A percentile compares a stretch with the other conserved stretches of the same genome.
phyloP scores from a whole-genome alignment of 92 coral and sea anemone species.

The Palythoa grandiflora region DNA sequence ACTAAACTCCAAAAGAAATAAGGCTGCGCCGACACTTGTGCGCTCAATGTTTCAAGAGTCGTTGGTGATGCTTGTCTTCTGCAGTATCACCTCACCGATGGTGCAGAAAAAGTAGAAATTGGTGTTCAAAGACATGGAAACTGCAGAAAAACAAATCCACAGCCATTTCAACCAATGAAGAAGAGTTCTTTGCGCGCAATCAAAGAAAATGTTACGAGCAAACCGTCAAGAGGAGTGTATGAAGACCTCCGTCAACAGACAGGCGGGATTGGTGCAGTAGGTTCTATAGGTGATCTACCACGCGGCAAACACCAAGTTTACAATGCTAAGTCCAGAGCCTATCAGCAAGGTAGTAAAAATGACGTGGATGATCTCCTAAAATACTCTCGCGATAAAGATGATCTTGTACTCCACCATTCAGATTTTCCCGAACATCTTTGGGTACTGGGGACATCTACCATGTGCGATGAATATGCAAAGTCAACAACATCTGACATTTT shows the following conservation, averaged over 20 bases:
- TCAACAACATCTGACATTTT: not conserved
- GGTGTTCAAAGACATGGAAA: slow-evolving; percentile 56
- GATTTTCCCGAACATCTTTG: not conserved
- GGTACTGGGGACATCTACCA: not conserved
- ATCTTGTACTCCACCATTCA: not conserved
- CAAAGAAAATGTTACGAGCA: slow-evolving; percentile 1
- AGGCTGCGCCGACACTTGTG: slow-evolving; percentile 43
- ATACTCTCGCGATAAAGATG: not conserved
- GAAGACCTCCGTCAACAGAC: slow-evolving; percentile 39
- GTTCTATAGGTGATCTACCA: slow-evolving; percentile 36
- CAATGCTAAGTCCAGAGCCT: slow-evolving; percentile 51
- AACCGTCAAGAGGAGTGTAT: slow-evolving; percentile 38
- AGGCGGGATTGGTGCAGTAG: slow-evolving; percentile 54
- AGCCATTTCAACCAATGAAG: slow-evolving; percentile 41
- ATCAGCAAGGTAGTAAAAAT: slow-evolving; percentile 23
- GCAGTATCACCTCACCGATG: slow-evolving; percentile 47
- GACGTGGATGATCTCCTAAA: slow-evolving; percentile 59
- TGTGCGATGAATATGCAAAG: not conserved
- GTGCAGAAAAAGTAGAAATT: slow-evolving; percentile 4
- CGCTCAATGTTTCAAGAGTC: slow-evolving; percentile 52
- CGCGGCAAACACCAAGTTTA: slow-evolving; percentile 53
- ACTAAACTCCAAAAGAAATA: slow-evolving; percentile 56
- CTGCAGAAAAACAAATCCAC: slow-evolving; percentile 14
- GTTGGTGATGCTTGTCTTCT: slow-evolving; percentile 40
- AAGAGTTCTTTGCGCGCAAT: slow-evolving; percentile 48